A percentile compares a stretch with the other conserved stretches of the same genome.
phyloP scores from a whole-genome alignment of 2,797 vertebrate species.

The Liasis olivaceus region DNA sequence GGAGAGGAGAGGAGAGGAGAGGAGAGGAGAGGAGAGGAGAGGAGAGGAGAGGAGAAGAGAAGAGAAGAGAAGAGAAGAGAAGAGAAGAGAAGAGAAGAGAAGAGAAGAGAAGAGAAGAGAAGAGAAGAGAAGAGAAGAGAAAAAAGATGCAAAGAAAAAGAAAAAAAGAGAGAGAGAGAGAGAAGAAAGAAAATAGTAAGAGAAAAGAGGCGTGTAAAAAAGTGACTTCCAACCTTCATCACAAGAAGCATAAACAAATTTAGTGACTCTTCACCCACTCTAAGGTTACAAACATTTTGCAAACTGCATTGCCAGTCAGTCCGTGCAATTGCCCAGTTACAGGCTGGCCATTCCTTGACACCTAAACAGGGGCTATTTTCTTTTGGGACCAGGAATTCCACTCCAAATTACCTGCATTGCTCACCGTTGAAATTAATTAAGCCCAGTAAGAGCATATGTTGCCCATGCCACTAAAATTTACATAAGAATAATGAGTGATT shows the following conservation, averaged over 20 bases:
- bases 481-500: slow-evolving; percentile 39
- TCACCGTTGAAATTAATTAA: slow-evolving; percentile 7
- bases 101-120: too few relatives aligned
- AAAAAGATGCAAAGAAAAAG: too few relatives aligned
- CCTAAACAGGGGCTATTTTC: not conserved
- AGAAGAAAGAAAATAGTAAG: not conserved
- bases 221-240: too few relatives aligned
- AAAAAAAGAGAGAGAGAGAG: not conserved
- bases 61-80: too few relatives aligned
- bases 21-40: too few relatives aligned
- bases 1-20: too few relatives aligned
- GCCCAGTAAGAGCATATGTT: slow-evolving; percentile 1
- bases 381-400: not conserved
- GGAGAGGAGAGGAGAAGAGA: too few relatives aligned
- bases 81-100: too few relatives aligned
- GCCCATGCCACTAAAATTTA: not conserved
- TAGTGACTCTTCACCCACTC: too few relatives aligned
- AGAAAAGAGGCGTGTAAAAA: too few relatives aligned
- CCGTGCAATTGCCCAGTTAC: not conserved
- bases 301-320: not conserved
- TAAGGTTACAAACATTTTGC: not conserved
- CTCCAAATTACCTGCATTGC: not conserved
- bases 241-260: too few relatives aligned
- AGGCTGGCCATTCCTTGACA: not conserved
- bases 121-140: too few relatives aligned